phyloP scores from a whole-genome alignment of 1,140 invertebrate species.

The Sogatella furcifera region DNA sequence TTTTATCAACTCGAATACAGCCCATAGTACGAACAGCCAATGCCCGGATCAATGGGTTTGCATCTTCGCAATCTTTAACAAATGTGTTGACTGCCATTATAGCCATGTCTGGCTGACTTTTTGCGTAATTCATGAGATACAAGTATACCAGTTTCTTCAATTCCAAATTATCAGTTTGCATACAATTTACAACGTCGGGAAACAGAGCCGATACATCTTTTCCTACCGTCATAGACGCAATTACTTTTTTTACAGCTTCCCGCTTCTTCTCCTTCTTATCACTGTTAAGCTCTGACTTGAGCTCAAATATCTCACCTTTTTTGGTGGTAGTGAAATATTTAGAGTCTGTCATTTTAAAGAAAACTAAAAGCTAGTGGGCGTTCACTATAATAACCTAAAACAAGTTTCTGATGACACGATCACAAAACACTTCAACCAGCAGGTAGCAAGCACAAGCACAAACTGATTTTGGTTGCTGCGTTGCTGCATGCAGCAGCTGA shows the following conservation, averaged over 20 bases:
- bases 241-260: constrained; percentile 99
- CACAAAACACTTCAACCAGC: too few species aligned
- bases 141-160: constrained; percentile 98
- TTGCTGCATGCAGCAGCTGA: too few species aligned
- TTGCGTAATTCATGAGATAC: constrained; percentile 99
- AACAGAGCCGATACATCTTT: constrained; percentile 93
- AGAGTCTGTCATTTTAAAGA: constrained; percentile 84
- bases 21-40: constrained; percentile 99
- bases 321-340: constrained; percentile 99
- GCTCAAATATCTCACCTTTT: constrained; percentile 97
- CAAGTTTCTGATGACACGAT: too few species aligned
- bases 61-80: constrained; percentile 99
- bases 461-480: too few species aligned
- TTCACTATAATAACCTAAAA: too few species aligned
- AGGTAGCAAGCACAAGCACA: too few species aligned
- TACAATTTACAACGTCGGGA: constrained; percentile 99
- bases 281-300: constrained; percentile 98
- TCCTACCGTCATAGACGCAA: constrained; percentile 99
- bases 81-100: constrained; percentile 99
- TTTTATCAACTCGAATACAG: constrained; percentile 99
- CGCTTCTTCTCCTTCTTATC: constrained; percentile 99
- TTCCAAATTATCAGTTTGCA: constrained; percentile 99
- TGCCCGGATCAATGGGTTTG: constrained; percentile 96
- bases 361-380: too few species aligned
- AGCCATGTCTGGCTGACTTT: constrained; percentile 99